phyloP scores from a whole-genome alignment of 2,888 invertebrate species.

The Crioceris asparagi region DNA sequence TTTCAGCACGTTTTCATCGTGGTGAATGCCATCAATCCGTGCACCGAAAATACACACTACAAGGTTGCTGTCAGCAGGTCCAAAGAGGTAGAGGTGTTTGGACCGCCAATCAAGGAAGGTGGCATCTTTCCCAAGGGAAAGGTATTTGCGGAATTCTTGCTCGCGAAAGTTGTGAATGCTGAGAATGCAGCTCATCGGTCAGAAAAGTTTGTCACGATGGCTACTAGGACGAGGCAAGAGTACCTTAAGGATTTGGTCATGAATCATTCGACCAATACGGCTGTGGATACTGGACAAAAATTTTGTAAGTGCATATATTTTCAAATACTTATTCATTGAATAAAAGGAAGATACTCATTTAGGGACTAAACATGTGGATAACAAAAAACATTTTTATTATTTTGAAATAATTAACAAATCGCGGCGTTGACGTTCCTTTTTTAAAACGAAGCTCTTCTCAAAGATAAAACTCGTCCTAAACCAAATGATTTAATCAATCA shows the following conservation, averaged over 20 bases:
- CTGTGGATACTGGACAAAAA: constrained; percentile 75
- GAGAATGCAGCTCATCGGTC: constrained; percentile 94
- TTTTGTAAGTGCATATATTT: constrained; percentile 55
- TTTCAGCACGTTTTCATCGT: constrained; percentile 97
- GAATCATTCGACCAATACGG: constrained; percentile 70
- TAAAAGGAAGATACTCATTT: too few species aligned
- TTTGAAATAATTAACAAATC: too few species aligned
- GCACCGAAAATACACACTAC: constrained; percentile 84
- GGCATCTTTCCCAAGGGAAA: constrained; percentile 82
- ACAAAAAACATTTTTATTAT: too few species aligned
- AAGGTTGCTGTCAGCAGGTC: constrained; percentile 56
- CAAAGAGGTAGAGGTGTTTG: constrained; percentile 91
- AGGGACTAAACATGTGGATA: too few species aligned
- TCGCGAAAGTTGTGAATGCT: constrained; percentile 93
- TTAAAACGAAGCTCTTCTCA: too few species aligned
- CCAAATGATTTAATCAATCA: too few species aligned
- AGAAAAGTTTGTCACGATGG: constrained; percentile 95
- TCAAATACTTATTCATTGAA: too few species aligned
- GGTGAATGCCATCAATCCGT: constrained; percentile 79
- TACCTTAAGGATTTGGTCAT: constrained; percentile 87
- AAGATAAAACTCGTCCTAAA: too few species aligned
- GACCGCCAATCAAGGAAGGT: constrained; percentile 85
- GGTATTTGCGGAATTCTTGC: constrained; percentile 87
- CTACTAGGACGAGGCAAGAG: constrained; percentile 88
- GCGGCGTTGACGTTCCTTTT: too few species aligned